phyloP scores from a whole-genome alignment of 2,113 vertebrate species.

The Cryptomyrus ogoouensis region DNA sequence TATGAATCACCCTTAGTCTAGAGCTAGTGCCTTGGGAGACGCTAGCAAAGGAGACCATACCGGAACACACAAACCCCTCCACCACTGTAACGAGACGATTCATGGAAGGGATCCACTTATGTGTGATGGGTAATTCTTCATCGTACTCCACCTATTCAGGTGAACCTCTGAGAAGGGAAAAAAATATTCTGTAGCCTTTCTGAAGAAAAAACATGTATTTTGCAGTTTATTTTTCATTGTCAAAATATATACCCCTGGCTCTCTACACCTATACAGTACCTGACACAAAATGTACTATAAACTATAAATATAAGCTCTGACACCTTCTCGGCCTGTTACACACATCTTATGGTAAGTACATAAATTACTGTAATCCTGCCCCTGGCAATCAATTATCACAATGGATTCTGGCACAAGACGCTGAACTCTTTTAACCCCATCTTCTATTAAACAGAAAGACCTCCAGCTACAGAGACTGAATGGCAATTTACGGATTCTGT shows the following conservation, averaged over 20 bases:
- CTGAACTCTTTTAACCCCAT: not conserved
- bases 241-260: not conserved
- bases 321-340: not conserved
- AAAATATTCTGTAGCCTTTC: conserved; percentile 6
- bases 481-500: not conserved
- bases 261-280: not conserved
- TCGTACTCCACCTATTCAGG: not conserved
- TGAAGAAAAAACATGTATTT: not conserved
- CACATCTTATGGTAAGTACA: not conserved
- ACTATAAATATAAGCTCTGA: not conserved
- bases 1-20: not conserved
- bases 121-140: not conserved
- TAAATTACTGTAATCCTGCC: not conserved
- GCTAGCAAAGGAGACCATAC: not conserved
- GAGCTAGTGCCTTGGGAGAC: not conserved
- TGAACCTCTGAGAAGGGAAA: not conserved
- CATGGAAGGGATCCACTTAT: not conserved
- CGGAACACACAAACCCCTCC: not conserved
- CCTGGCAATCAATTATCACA: conserved; percentile 1
- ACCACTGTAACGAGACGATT: not conserved
- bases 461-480: not conserved
- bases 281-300: not conserved
- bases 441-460: not conserved
- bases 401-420: not conserved
- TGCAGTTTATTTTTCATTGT: conserved; percentile 6